A percentile compares a stretch with the other conserved stretches of the same genome.
These are phyloP conservation scores for Neoaliturus tenellus DNA, from an alignment of 2,888 invertebrate species.

Conservation along the genomic window DNA sequence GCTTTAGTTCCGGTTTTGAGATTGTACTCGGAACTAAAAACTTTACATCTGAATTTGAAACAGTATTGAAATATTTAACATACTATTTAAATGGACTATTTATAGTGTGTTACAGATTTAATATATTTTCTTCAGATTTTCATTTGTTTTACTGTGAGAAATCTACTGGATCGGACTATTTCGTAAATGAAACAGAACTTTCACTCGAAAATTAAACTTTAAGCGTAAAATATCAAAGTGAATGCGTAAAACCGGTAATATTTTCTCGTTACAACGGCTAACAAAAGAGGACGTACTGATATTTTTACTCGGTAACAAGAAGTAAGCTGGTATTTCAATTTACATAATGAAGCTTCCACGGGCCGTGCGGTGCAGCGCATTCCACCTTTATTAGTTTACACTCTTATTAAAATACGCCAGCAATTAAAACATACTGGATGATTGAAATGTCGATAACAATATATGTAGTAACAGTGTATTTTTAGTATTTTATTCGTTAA, in stretches of 20 bases:
- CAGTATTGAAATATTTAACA: too few relatives aligned
- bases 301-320: conserved; percentile 22
- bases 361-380: conserved; percentile 1
- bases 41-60: too few relatives aligned
- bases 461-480: neutral
- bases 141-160: too few relatives aligned
- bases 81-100: too few relatives aligned
- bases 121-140: too few relatives aligned
- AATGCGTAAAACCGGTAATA: neutral
- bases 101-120: too few relatives aligned
- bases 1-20: too few relatives aligned
- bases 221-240: neutral
- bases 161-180: too few relatives aligned
- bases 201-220: neutral
- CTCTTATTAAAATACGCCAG: neutral
- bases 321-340: conserved; percentile 47
- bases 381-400: conserved; percentile 23
- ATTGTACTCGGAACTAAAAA: too few relatives aligned
- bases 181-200: neutral
- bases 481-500: too few relatives aligned
- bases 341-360: conserved; percentile 25
- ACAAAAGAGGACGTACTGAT: conserved; percentile 6
- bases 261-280: neutral
- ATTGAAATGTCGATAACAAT: neutral
- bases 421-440: conserved; percentile 4